A percentile compares a stretch with the other conserved stretches of the same genome.
phyloP scores from a whole-genome alignment of 2,797 vertebrate genomes.

The Molossus molossus region DNA sequence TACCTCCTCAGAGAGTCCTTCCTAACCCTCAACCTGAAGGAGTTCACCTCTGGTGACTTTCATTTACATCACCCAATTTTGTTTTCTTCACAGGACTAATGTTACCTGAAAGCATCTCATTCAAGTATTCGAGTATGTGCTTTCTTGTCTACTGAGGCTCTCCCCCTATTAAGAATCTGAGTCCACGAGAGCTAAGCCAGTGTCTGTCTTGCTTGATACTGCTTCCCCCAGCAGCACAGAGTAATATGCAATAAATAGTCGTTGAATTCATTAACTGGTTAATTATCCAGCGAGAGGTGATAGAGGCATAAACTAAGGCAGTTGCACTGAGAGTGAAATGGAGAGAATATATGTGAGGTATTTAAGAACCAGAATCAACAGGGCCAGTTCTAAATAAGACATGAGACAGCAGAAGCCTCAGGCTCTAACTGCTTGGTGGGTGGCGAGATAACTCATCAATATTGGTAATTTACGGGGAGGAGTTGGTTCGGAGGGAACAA shows the following conservation, averaged over 20 bases:
- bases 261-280: constrained; percentile 71
- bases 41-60: neutral
- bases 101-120: neutral
- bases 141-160: constrained; percentile 10
- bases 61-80: neutral
- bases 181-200: neutral
- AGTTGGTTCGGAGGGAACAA: neutral
- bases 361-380: constrained; percentile 62
- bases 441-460: constrained; percentile 11
- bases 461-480: neutral
- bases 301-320: neutral
- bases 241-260: constrained; percentile 69
- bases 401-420: neutral
- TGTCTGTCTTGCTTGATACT: neutral
- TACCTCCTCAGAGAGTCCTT: neutral
- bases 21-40: neutral
- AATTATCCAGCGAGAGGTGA: constrained; percentile 66
- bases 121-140: constrained; percentile 31
- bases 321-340: constrained; percentile 3
- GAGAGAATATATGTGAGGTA: constrained; percentile 30
- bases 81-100: constrained; percentile 22
- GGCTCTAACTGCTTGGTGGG: neutral
- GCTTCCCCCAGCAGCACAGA: constrained; percentile 1
- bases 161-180: constrained; percentile 26
- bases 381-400: neutral